A percentile compares a stretch with the other conserved stretches of the same genome.
These are phyloP conservation scores for Anolis sagrei DNA, from an alignment of 2,113 vertebrate genomes.

Conservation along the genomic window DNA sequence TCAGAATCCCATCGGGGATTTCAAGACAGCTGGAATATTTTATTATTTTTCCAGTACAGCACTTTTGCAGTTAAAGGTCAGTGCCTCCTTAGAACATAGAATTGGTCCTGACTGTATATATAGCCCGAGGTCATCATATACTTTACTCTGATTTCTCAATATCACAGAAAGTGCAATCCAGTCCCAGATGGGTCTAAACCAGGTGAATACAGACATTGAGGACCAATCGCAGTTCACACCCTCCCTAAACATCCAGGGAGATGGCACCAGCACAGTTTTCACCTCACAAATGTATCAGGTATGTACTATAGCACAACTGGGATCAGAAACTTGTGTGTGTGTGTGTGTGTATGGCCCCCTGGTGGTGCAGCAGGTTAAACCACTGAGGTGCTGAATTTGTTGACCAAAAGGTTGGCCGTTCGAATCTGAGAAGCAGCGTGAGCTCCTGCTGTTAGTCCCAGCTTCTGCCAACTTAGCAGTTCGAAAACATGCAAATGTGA, in stretches of 20 bases:
- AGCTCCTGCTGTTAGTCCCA: too few relatives aligned
- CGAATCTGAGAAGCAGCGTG: too few relatives aligned
- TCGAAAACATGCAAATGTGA: too few relatives aligned
- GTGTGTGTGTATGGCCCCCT: too few relatives aligned
- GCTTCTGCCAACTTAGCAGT: too few relatives aligned
- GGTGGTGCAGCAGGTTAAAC: too few relatives aligned
- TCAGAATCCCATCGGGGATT: background rate
- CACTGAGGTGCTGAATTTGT: too few relatives aligned
- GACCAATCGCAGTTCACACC: conserved; percentile 57
- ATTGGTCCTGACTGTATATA: background rate
- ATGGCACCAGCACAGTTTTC: conserved; percentile 64
- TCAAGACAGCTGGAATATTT: background rate
- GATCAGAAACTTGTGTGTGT: background rate
- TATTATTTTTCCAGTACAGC: conserved; percentile 1
- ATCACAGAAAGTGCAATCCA: conserved; percentile 67
- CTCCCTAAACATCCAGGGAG: conserved; percentile 61
- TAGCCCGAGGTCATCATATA: conserved; percentile 13
- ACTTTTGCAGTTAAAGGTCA: background rate
- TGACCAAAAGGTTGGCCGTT: too few relatives aligned
- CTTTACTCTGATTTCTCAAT: conserved; percentile 43
- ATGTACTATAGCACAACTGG: conserved; percentile 26
- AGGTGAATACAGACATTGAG: conserved; percentile 47
- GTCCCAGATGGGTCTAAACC: conserved; percentile 65
- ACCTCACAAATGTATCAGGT: conserved; percentile 64
- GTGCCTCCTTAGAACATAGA: background rate